Conservation (phyloP, 1,140 invertebrate genomes). For the Heliconius hermathena region DNA sequence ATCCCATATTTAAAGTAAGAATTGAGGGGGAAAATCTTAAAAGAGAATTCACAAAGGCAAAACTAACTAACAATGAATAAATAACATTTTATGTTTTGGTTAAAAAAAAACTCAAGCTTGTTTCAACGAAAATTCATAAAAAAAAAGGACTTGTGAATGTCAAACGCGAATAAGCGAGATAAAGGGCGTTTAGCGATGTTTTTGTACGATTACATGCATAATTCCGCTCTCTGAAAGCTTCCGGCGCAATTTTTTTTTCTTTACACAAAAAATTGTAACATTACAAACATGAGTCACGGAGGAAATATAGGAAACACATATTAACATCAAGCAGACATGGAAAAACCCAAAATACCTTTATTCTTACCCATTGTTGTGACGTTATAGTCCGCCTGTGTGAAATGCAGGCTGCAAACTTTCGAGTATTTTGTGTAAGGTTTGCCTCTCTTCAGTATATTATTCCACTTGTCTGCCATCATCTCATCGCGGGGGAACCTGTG, state of each 20-base stretch:
- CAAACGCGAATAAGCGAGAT: constrained; percentile 44
- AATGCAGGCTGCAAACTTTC: constrained; percentile 78
- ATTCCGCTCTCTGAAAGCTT: constrained; percentile 42
- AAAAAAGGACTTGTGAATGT: constrained; percentile 49
- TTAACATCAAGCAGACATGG: constrained; percentile 56
- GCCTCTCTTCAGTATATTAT: constrained; percentile 63
- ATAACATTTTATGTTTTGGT: neutral
- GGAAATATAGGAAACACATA: constrained; percentile 45
- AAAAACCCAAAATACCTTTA: constrained; percentile 76
- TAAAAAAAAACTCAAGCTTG: constrained; percentile 6
- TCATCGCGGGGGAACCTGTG: constrained; percentile 72
- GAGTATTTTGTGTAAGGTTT: constrained; percentile 75
- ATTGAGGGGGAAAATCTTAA: neutral
- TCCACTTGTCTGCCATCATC: constrained; percentile 73
- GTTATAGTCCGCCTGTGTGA: constrained; percentile 75
- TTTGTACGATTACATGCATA: constrained; percentile 37
- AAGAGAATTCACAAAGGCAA: neutral
- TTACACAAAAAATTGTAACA: constrained; percentile 45
- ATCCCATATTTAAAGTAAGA: neutral
- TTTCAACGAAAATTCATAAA: constrained; percentile 36
- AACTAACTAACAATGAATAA: neutral
- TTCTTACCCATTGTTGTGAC: constrained; percentile 80
- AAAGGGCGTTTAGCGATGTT: constrained; percentile 44
- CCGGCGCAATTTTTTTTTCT: constrained; percentile 40
- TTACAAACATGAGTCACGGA: constrained; percentile 54